Evolutionary conservation across 2,797 vertebrate species (phyloP).

Genomic region (Mus minutoides): DNA sequence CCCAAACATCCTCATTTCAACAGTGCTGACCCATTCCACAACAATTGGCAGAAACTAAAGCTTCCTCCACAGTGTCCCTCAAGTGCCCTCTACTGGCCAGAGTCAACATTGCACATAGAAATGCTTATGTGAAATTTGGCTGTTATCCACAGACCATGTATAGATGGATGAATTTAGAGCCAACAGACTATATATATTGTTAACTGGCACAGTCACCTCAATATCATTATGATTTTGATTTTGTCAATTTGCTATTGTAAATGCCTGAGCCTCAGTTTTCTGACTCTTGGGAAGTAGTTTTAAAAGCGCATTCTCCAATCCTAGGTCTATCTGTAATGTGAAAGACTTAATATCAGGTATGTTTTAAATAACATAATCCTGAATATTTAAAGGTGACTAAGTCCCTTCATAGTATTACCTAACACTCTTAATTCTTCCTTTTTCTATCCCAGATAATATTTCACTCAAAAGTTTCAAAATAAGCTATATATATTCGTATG

Average conservation of each 20-base stretch:
- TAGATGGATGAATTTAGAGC: neutral
- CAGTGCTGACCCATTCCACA: neutral
- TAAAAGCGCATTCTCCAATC: neutral
- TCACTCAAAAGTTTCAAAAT: slow-evolving; percentile 30
- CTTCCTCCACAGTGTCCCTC: slow-evolving; percentile 52
- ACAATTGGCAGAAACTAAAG: neutral
- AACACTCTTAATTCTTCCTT: neutral
- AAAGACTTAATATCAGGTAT: neutral
- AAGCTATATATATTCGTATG: slow-evolving; percentile 7
- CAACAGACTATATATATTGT: neutral
- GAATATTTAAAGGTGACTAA: neutral
- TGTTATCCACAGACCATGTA: neutral
- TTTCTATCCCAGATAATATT: neutral
- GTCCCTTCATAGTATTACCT: neutral
- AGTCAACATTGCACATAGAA: neutral
- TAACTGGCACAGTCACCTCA: neutral
- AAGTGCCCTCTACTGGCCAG: slow-evolving; percentile 65
- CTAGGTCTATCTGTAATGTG: neutral
- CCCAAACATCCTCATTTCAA: neutral
- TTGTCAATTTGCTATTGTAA: slow-evolving; percentile 11
- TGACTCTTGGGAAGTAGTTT: slow-evolving; percentile 3
- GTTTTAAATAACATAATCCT: slow-evolving; percentile 30
- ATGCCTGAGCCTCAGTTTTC: slow-evolving; percentile 55
- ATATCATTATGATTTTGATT: neutral
- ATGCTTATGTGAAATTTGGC: neutral